Conservation (phyloP, 30 jellyfish, hydroid and myxozoan species). For the Phacellophora camtschatica region DNA sequence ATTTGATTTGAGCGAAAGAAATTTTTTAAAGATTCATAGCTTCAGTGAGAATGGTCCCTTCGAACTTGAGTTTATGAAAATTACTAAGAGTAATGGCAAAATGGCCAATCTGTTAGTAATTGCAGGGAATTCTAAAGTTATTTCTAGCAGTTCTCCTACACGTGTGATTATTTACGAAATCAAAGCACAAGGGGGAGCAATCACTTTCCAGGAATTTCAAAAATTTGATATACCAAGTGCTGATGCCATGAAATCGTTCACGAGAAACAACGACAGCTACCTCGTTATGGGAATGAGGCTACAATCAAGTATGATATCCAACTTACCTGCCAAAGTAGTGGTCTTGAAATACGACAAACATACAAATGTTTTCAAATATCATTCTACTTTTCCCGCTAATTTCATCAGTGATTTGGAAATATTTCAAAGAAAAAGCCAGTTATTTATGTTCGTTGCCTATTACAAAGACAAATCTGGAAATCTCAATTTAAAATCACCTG, state of each 20-base stretch:
- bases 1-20: conserved; percentile 4
- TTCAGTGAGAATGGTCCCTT: conserved; percentile 40
- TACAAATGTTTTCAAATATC: conserved; percentile 34
- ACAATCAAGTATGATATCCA: neutral
- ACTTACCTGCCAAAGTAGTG: conserved; percentile 42
- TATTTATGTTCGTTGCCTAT: conserved; percentile 60
- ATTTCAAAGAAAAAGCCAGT: neutral
- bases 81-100: neutral
- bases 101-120: neutral
- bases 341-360: conserved; percentile 36
- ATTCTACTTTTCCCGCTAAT: conserved; percentile 51
- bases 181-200: neutral
- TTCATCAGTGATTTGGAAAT: conserved; percentile 72
- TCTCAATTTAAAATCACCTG: conserved; percentile 35
- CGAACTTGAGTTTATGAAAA: conserved; percentile 51
- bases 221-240: conserved; percentile 16
- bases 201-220: conserved; percentile 32
- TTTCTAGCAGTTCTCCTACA: neutral
- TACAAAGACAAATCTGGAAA: conserved; percentile 27
- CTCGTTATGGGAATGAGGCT: conserved; percentile 60
- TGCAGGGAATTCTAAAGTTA: conserved; percentile 51
- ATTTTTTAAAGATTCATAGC: conserved; percentile 12
- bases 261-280: conserved; percentile 28
- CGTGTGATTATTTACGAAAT: conserved; percentile 49
- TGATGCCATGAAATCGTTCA: conserved; percentile 56